Percentiles rank a stretch among this genome's conserved stretches.
These are phyloP conservation scores for Characodon lateralis DNA, from an alignment of 2,797 vertebrate genomes.

Conservation along the genomic window DNA sequence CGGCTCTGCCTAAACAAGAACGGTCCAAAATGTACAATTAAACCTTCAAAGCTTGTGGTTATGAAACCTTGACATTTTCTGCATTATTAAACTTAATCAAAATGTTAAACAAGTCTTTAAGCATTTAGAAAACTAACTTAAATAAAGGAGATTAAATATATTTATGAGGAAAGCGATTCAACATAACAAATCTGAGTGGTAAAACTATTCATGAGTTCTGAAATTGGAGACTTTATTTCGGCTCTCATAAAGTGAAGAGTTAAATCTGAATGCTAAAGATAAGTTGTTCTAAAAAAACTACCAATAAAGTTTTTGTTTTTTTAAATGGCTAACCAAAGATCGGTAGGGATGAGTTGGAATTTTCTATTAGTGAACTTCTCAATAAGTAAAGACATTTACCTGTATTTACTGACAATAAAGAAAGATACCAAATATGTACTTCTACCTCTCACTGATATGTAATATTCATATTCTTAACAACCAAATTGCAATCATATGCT, in stretches of 20 bases:
- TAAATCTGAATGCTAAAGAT: neutral
- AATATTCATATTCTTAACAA: neutral
- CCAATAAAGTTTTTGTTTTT: neutral
- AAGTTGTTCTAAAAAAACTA: neutral
- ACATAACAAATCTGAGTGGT: neutral
- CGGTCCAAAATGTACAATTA: neutral
- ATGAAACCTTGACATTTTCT: neutral
- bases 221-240: neutral
- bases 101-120: neutral
- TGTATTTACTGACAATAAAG: neutral
- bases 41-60: neutral
- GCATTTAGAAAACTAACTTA: neutral
- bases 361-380: neutral
- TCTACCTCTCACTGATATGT: neutral
- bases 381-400: neutral
- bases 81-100: neutral
- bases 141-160: neutral
- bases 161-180: neutral
- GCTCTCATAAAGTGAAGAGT: neutral
- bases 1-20: neutral
- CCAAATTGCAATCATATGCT: neutral
- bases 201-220: neutral
- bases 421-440: too few species aligned
- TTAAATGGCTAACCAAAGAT: too few species aligned
- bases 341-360: neutral